Conservation (phyloP, 2,888 invertebrate species). For the Gymnoscelis rufifasciata region DNA sequence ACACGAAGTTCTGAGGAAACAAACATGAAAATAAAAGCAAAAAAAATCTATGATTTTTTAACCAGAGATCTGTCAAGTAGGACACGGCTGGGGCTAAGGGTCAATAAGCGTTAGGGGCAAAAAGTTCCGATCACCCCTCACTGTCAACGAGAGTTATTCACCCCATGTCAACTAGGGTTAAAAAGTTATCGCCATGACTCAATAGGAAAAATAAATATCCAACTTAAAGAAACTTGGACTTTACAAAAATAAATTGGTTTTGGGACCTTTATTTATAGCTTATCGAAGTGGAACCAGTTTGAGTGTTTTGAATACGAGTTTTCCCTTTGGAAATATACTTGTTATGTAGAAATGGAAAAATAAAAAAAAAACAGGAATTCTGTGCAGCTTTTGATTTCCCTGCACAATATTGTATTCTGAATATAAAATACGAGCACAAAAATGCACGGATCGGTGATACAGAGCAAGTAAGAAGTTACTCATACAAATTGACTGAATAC, state of each 20-base stretch:
- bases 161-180: constrained; percentile 67
- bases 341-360: constrained; percentile 25
- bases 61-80: not conserved
- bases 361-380: constrained; percentile 22
- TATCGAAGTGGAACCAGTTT: constrained; percentile 19
- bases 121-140: constrained; percentile 55
- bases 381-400: constrained; percentile 22
- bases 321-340: constrained; percentile 17
- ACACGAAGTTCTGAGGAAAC: no score
- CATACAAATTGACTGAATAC: not conserved
- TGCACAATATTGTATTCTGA: constrained; percentile 14
- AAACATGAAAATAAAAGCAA: no score
- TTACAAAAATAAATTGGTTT: constrained; percentile 40
- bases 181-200: constrained; percentile 61
- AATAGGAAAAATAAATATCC: constrained; percentile 54
- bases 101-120: constrained; percentile 61
- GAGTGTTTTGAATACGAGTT: constrained; percentile 19
- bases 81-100: constrained; percentile 35
- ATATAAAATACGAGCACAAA: constrained; percentile 7
- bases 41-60: not conserved
- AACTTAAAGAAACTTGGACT: constrained; percentile 32
- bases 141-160: constrained; percentile 69
- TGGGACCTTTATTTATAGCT: constrained; percentile 22
- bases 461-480: no score
- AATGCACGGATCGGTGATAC: not conserved